Evolutionary conservation across 1,140 invertebrate genomes (phyloP).

Genomic region (Drosophila nasuta): DNA sequence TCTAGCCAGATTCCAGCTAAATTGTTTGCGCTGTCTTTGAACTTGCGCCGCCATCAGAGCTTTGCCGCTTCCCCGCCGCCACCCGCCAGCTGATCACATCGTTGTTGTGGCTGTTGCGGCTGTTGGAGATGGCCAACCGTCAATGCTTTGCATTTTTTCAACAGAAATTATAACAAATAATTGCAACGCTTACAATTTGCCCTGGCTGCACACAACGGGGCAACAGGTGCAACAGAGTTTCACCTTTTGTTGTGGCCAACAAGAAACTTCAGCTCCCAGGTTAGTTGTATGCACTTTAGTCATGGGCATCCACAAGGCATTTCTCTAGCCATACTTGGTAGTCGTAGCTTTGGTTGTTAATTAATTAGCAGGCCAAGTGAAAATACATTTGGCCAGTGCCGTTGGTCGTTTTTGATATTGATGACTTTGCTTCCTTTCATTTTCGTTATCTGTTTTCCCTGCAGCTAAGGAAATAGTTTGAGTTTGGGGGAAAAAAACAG

Average conservation of each 20-base stretch:
- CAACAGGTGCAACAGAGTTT: slow-evolving; percentile 53
- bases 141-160: slow-evolving; percentile 75
- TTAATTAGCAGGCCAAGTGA: slow-evolving; percentile 72
- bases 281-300: slow-evolving; percentile 34
- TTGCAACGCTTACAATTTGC: slow-evolving; percentile 59
- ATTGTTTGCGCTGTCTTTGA: slow-evolving; percentile 79
- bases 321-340: slow-evolving; percentile 38
- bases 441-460: slow-evolving; percentile 32
- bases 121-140: slow-evolving; percentile 40
- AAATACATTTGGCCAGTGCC: slow-evolving; percentile 66
- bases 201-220: slow-evolving; percentile 5
- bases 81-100: not conserved
- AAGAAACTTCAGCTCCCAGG: not conserved
- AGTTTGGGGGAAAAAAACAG: too few species aligned
- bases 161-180: slow-evolving; percentile 79
- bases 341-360: slow-evolving; percentile 44
- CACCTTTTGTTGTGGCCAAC: slow-evolving; percentile 40
- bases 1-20: slow-evolving; percentile 81
- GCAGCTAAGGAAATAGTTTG: not conserved
- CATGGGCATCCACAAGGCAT: slow-evolving; percentile 32
- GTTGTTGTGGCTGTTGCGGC: not conserved
- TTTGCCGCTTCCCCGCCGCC: not conserved
- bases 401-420: slow-evolving; percentile 37
- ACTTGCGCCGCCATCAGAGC: slow-evolving; percentile 64
- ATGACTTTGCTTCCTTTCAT: slow-evolving; percentile 52